A percentile compares a stretch with the other conserved stretches of the same genome.
phyloP scores from a whole-genome alignment of 30 jellyfish, hydroid and myxozoan species.

The Aurelia sp. region DNA sequence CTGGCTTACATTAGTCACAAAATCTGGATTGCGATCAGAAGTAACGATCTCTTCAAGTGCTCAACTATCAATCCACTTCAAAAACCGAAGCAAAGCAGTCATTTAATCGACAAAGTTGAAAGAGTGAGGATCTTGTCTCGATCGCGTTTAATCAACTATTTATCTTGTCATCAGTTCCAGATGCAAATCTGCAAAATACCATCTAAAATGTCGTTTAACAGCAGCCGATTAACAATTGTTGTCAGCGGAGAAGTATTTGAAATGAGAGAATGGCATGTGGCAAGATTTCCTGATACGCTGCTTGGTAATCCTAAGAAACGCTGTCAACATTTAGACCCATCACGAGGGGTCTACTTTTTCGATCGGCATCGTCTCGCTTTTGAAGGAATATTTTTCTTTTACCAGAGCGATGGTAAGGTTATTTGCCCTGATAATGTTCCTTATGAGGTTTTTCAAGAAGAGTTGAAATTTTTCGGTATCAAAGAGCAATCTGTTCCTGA shows the following conservation, averaged over 20 bases:
- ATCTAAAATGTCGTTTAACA: neutral
- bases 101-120: too few relatives aligned
- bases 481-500: constrained; percentile 50
- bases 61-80: too few relatives aligned
- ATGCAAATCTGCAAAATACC: too few relatives aligned
- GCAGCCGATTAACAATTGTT: constrained; percentile 59
- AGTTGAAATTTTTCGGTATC: constrained; percentile 75
- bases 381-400: constrained; percentile 77
- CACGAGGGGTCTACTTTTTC: constrained; percentile 53
- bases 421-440: constrained; percentile 91
- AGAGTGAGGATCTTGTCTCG: too few relatives aligned
- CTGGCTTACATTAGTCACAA: too few relatives aligned
- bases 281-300: constrained; percentile 74
- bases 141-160: too few relatives aligned
- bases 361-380: constrained; percentile 91
- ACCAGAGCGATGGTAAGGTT: constrained; percentile 80
- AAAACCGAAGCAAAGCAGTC: too few relatives aligned
- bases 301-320: constrained; percentile 85
- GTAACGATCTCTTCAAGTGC: too few relatives aligned
- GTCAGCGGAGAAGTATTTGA: constrained; percentile 80
- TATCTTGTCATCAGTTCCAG: too few relatives aligned
- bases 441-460: constrained; percentile 89
- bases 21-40: too few relatives aligned
- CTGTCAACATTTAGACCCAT: constrained; percentile 55
- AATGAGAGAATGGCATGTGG: constrained; percentile 51